A percentile compares a stretch with the other conserved stretches of the same genome.
phyloP scores from a whole-genome alignment of 2,113 vertebrate genomes.

The Ameiurus melas region DNA sequence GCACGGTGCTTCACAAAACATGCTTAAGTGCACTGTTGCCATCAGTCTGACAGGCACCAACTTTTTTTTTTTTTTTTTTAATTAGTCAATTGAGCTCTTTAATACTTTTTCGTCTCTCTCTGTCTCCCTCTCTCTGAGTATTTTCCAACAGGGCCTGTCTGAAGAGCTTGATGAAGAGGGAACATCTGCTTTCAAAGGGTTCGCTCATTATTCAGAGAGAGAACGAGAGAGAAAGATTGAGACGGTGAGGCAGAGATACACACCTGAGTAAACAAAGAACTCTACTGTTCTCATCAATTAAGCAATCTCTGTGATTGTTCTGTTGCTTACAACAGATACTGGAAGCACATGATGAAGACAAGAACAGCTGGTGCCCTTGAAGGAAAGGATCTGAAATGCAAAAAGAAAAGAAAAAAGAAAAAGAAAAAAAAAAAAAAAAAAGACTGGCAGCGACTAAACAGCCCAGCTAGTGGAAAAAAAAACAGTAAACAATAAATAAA shows the following conservation, averaged over 20 bases:
- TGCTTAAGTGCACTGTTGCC: slow-evolving; percentile 40
- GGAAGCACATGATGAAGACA: slow-evolving; percentile 30
- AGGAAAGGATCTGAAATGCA: slow-evolving; percentile 15
- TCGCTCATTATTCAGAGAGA: slow-evolving; percentile 67
- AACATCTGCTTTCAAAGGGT: slow-evolving; percentile 75
- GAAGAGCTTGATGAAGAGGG: slow-evolving; percentile 67
- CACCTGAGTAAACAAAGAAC: slow-evolving; percentile 76
- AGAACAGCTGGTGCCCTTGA: slow-evolving; percentile 29
- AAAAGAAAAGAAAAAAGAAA: neutral
- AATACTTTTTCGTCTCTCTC: slow-evolving; percentile 40
- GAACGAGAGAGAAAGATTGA: slow-evolving; percentile 46
- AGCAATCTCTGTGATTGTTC: slow-evolving; percentile 61
- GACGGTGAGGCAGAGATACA: slow-evolving; percentile 46
- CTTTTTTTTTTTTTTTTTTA: slow-evolving; percentile 39
- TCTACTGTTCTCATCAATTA: slow-evolving; percentile 60
- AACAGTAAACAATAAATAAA: slow-evolving; percentile 46
- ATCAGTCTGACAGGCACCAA: slow-evolving; percentile 17
- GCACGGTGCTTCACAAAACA: slow-evolving; percentile 45
- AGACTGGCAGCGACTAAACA: slow-evolving; percentile 23
- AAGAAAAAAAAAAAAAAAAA: neutral
- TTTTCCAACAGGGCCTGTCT: slow-evolving; percentile 62
- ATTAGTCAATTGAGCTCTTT: slow-evolving; percentile 42
- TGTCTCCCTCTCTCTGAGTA: slow-evolving; percentile 15
- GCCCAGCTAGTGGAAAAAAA: slow-evolving; percentile 1
- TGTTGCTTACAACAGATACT: slow-evolving; percentile 52